Conservation (phyloP, 2,113 vertebrate species). For the Arenaria interpres region DNA sequence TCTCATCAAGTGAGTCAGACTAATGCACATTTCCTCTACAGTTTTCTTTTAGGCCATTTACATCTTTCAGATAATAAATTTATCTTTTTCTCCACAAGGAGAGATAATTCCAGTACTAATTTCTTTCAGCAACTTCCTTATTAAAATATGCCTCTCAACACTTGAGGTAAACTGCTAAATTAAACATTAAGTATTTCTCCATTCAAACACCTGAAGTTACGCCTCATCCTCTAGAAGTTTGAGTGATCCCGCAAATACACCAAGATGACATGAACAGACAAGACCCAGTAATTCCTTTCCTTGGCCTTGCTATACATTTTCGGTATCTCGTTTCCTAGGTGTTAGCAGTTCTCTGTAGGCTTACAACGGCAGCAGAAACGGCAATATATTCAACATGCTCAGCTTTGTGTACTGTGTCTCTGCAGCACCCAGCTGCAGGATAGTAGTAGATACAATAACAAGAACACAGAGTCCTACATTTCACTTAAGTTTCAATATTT, state of each 20-base stretch:
- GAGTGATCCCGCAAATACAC: neutral
- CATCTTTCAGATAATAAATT: neutral
- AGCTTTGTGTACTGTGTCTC: neutral
- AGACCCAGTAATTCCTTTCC: neutral
- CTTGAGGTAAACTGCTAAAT: neutral
- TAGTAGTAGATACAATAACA: accelerated
- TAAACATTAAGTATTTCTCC: neutral
- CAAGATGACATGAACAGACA: neutral
- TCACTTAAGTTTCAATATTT: neutral
- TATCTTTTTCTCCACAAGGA: neutral
- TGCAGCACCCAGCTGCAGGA: neutral
- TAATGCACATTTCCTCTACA: neutral
- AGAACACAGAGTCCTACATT: neutral
- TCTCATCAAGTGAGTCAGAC: no score
- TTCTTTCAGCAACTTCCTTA: neutral
- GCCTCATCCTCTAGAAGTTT: neutral
- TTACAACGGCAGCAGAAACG: neutral
- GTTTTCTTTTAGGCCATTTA: neutral
- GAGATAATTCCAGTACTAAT: neutral
- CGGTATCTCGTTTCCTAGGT: neutral
- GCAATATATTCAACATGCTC: neutral
- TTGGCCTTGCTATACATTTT: neutral
- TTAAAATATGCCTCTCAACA: neutral
- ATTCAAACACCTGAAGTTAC: neutral
- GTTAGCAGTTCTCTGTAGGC: neutral